Conservation (phyloP, 2,797 vertebrate genomes). For the Dipus sagitta region DNA sequence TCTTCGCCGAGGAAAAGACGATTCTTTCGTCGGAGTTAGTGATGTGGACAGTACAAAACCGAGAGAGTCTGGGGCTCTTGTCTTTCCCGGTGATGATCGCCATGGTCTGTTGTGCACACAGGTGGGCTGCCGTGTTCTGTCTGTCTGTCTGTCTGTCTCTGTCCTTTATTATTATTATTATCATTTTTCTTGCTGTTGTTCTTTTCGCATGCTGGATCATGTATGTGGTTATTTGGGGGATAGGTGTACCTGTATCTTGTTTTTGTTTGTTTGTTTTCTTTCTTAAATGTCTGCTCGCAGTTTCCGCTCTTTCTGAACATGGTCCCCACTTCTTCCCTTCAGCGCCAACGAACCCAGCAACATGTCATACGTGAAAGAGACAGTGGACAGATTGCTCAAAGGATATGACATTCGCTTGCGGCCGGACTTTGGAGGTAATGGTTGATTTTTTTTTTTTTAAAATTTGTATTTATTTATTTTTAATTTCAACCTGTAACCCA, state of each 20-base stretch:
- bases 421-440: slow-evolving; percentile 94
- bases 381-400: slow-evolving; percentile 93
- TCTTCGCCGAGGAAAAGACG: slow-evolving; percentile 85
- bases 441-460: slow-evolving; percentile 33
- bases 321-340: slow-evolving; percentile 81
- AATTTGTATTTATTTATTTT: no score
- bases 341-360: slow-evolving; percentile 93
- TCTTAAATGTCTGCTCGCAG: slow-evolving; percentile 74
- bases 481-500: slow-evolving; percentile 71
- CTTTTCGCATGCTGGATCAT: background rate
- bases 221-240: slow-evolving; percentile 35
- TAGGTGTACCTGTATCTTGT: slow-evolving; percentile 58
- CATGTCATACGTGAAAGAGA: slow-evolving; percentile 95
- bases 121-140: slow-evolving; percentile 89
- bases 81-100: slow-evolving; percentile 90
- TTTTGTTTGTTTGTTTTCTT: background rate
- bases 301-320: slow-evolving; percentile 79
- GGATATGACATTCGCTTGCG: slow-evolving; percentile 94
- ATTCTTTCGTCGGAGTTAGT: slow-evolving; percentile 86
- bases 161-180: background rate
- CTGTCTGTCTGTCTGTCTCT: background rate
- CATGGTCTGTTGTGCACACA: slow-evolving; percentile 92
- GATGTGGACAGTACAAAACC: slow-evolving; percentile 89
- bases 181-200: slow-evolving; percentile 2
- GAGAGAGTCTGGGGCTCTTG: slow-evolving; percentile 89